A percentile compares a stretch with the other conserved stretches of the same genome.
Evolutionary conservation across 2,797 vertebrate genomes (phyloP).

Genomic region (Tragelaphus eurycerus): DNA sequence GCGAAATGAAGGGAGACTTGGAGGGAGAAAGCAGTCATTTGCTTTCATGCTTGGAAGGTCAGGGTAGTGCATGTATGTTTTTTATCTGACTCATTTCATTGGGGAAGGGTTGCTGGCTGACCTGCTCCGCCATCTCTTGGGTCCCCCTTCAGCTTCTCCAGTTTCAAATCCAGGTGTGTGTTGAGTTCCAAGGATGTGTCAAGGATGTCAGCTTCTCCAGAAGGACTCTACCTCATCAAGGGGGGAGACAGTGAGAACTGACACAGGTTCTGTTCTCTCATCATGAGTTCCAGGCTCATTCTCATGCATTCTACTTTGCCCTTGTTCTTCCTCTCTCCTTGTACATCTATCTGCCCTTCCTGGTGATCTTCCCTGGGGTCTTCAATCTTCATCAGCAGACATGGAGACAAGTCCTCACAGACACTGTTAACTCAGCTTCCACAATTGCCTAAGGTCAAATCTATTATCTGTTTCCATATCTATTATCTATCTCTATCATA

Average conservation of each 20-base stretch:
- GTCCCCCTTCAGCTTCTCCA: background rate
- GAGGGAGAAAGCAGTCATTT: background rate
- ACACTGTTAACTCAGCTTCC: background rate
- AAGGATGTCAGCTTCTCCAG: background rate
- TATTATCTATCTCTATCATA: background rate
- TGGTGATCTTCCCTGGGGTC: background rate
- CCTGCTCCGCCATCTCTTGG: background rate
- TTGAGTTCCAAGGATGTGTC: background rate
- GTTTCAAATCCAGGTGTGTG: background rate
- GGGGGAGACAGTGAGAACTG: background rate
- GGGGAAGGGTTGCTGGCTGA: background rate
- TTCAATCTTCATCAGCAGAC: background rate
- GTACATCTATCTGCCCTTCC: background rate
- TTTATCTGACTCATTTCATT: background rate
- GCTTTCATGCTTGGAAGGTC: background rate
- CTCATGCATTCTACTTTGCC: background rate
- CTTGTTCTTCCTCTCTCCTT: background rate
- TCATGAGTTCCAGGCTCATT: background rate
- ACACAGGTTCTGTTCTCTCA: background rate
- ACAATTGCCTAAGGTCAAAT: background rate
- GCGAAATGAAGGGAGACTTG: background rate
- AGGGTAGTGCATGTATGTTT: background rate
- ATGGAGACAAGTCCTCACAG: background rate
- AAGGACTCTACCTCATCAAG: too few species aligned
- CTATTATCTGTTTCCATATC: background rate